Conservation (phyloP, 2,113 vertebrate species). For the Triplophysa siluroides region DNA sequence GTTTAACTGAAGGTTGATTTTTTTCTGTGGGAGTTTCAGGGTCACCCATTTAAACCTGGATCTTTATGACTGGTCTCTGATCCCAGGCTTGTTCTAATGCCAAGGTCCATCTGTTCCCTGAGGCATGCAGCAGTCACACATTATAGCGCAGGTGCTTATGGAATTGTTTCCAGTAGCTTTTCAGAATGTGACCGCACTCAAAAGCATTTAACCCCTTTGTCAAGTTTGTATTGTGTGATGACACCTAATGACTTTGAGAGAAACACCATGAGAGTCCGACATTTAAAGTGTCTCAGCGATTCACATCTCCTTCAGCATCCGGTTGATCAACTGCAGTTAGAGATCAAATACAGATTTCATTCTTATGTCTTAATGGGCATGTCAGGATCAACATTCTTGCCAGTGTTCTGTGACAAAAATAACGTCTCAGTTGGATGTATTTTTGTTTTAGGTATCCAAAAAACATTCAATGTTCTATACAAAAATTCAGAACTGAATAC, state of each 20-base stretch:
- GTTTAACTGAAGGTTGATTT: not conserved
- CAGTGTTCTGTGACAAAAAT: not conserved
- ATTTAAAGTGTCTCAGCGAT: conserved; percentile 16
- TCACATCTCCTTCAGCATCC: not conserved
- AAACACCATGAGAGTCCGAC: not conserved
- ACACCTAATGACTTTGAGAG: conserved; percentile 34
- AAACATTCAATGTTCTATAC: not conserved
- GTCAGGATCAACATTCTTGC: too few relatives aligned
- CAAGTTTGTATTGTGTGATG: conserved; percentile 7
- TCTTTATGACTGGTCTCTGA: not conserved
- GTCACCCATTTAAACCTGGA: not conserved
- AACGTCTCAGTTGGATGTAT: not conserved
- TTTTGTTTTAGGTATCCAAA: not conserved
- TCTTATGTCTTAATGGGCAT: too few relatives aligned
- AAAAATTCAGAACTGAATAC: too few relatives aligned
- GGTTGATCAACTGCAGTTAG: not conserved
- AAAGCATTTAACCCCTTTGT: conserved; percentile 28
- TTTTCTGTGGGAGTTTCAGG: not conserved
- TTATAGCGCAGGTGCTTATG: conserved; percentile 5
- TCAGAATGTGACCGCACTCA: conserved; percentile 4
- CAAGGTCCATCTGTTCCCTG: not conserved
- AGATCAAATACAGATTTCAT: not conserved
- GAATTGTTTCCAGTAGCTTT: conserved; percentile 32
- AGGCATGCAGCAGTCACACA: not conserved
- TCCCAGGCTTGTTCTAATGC: conserved; percentile 27